These are phyloP conservation scores for Buathra laborator DNA, from an alignment of 2,888 invertebrate genomes.

Conservation along the genomic window DNA sequence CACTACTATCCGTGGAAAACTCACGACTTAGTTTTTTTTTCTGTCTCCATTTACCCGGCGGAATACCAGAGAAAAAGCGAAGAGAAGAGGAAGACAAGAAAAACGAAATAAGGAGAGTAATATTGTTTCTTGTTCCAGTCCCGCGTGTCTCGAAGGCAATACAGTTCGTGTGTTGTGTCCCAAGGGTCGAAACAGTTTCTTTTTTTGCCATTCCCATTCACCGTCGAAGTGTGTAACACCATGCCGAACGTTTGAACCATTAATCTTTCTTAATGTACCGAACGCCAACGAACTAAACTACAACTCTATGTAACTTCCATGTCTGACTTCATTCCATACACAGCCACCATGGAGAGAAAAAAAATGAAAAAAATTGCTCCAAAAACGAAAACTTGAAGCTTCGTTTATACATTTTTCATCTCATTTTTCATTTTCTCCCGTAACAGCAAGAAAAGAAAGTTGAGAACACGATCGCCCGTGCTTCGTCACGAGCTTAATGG, in stretches of 20 bases:
- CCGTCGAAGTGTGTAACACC: slow-evolving; percentile 19
- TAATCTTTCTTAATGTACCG: slow-evolving; percentile 65
- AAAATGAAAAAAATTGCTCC: slow-evolving; percentile 23
- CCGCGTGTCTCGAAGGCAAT: slow-evolving; percentile 2
- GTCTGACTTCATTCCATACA: slow-evolving; percentile 38
- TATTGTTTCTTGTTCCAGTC: slow-evolving; percentile 13
- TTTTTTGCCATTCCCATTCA: slow-evolving; percentile 38
- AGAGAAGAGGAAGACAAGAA: neutral
- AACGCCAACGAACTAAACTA: slow-evolving; percentile 40
- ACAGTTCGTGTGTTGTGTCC: neutral
- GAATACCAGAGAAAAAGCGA: slow-evolving; percentile 7
- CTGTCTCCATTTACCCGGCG: neutral
- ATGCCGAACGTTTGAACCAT: slow-evolving; percentile 51
- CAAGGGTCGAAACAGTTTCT: slow-evolving; percentile 35
- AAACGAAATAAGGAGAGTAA: slow-evolving; percentile 3
- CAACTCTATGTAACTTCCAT: slow-evolving; percentile 32
- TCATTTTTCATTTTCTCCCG: slow-evolving; percentile 15
- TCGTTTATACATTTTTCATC: slow-evolving; percentile 42
- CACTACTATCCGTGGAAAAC: slow-evolving; percentile 28
- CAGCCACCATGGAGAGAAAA: neutral
- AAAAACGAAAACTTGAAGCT: slow-evolving; percentile 51
- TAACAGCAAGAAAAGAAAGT: slow-evolving; percentile 28
- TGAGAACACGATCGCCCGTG: slow-evolving; percentile 61
- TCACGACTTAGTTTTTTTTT: slow-evolving; percentile 4
- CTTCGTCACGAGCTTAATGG: slow-evolving; percentile 69